Percentiles rank a stretch among this genome's conserved stretches.
Conservation (phyloP, 2,888 invertebrate species). For the Ferrisia virgata region DNA sequence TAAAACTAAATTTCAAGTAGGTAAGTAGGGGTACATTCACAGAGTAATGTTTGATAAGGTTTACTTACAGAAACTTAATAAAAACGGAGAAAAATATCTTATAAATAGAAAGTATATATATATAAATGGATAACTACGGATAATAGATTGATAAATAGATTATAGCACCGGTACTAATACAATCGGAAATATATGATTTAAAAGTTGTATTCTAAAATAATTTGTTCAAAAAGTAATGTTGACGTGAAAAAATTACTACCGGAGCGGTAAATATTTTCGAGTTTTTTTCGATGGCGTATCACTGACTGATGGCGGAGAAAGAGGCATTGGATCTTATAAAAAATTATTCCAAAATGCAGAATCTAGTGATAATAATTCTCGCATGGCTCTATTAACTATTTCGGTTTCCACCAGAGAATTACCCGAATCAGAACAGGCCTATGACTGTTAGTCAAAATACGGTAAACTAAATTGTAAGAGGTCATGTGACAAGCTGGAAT, state of each 20-base stretch:
- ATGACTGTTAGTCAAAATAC: constrained; percentile 93
- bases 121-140: background rate
- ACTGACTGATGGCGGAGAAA: background rate
- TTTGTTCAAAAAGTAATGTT: background rate
- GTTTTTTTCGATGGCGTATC: constrained; percentile 29
- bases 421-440: constrained; percentile 61
- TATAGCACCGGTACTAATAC: background rate
- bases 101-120: no score
- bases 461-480: constrained; percentile 77
- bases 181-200: background rate
- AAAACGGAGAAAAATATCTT: background rate
- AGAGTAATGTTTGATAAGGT: background rate
- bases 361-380: constrained; percentile 66
- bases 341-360: constrained; percentile 65
- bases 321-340: background rate
- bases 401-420: constrained; percentile 58
- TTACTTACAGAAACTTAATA: background rate
- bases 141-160: background rate
- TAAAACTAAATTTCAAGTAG: no score
- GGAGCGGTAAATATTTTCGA: background rate
- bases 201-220: background rate
- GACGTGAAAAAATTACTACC: background rate
- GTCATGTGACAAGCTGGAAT: constrained; percentile 88
- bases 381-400: constrained; percentile 60
- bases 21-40: background rate